phyloP scores from a whole-genome alignment of 2,113 vertebrate genomes.

The Ciconia boyciana region DNA sequence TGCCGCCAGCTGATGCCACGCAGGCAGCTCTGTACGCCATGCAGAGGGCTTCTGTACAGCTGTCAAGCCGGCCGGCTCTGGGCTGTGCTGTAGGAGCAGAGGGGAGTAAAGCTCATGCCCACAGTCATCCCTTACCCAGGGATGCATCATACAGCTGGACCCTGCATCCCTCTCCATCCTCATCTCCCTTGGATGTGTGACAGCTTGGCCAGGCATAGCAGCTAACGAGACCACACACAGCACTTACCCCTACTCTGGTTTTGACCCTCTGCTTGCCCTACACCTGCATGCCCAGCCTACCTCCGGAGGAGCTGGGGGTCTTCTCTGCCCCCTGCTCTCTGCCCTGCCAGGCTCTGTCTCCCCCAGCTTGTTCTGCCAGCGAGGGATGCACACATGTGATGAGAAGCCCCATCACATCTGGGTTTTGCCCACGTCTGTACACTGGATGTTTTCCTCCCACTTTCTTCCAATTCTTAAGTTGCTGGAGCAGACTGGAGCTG shows the following conservation, averaged over 20 bases:
- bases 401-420: not conserved
- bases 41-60: not conserved
- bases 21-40: not conserved
- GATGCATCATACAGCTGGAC: not conserved
- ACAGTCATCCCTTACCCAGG: not conserved
- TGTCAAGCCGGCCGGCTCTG: not conserved
- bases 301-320: not conserved
- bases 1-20: not conserved
- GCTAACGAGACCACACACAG: not conserved
- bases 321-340: not conserved
- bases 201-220: rapidly evolving
- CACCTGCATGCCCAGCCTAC: not conserved
- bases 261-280: not conserved
- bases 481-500: not conserved
- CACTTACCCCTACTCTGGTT: not conserved
- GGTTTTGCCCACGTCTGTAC: not conserved
- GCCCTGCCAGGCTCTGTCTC: not conserved
- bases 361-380: not conserved
- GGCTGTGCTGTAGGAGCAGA: not conserved
- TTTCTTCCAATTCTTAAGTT: not conserved
- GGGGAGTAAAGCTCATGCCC: not conserved
- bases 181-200: not conserved
- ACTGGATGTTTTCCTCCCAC: not conserved
- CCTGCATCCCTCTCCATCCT: not conserved
- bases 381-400: rapidly evolving